A percentile compares a stretch with the other conserved stretches of the same genome.
These are phyloP conservation scores for Luehdorfia chinensis DNA, from an alignment of 1,140 invertebrate species.

Conservation along the genomic window DNA sequence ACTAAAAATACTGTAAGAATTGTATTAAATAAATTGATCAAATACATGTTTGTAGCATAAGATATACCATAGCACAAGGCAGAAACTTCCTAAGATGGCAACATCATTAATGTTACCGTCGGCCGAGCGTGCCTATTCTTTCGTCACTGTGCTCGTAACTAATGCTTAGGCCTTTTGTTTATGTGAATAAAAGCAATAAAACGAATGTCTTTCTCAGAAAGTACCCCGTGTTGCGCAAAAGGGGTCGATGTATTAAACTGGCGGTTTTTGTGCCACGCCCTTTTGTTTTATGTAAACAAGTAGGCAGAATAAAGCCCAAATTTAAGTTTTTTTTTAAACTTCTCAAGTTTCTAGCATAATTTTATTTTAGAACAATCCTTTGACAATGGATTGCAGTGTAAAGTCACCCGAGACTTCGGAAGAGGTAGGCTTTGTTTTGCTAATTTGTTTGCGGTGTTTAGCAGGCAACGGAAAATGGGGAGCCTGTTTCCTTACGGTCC, in stretches of 20 bases:
- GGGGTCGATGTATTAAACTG: conserved; percentile 12
- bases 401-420: not conserved
- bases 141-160: conserved; percentile 10
- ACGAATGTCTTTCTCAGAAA: conserved; percentile 9
- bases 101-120: conserved; percentile 8
- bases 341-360: conserved; percentile 8
- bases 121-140: conserved; percentile 2
- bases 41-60: conserved; percentile 4
- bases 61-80: conserved; percentile 4
- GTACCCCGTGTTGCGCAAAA: conserved; percentile 7
- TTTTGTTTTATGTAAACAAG: conserved; percentile 16
- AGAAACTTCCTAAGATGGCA: conserved; percentile 7
- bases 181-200: conserved; percentile 11
- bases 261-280: conserved; percentile 8
- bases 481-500: not conserved
- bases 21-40: not conserved
- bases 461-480: not conserved
- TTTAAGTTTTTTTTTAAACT: conserved; percentile 9
- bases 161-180: conserved; percentile 11
- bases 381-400: conserved; percentile 1
- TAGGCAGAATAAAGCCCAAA: not conserved
- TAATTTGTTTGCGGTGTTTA: conserved; percentile 4
- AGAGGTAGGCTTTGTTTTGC: conserved; percentile 1
- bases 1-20: too few relatives aligned
- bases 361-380: not conserved